phyloP scores from a whole-genome alignment of 2,797 vertebrate species.

The Eupleurogrammus muticus region DNA sequence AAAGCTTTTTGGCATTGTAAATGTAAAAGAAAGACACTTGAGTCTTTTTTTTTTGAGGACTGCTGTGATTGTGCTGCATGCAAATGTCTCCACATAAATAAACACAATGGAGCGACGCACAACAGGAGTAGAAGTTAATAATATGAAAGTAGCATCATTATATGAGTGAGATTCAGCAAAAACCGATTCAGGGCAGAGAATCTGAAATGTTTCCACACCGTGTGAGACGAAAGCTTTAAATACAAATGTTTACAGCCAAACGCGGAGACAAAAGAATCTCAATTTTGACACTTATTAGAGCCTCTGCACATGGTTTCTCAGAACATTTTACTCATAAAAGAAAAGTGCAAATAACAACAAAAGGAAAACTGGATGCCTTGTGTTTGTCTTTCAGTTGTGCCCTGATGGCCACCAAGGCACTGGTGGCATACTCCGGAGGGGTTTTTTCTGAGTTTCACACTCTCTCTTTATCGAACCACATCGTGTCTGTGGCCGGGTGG shows the following conservation, averaged over 20 bases:
- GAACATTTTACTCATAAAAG: neutral
- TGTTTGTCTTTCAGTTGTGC: constrained; percentile 86
- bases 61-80: too few relatives aligned
- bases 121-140: neutral
- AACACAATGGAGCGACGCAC: neutral
- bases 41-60: too few relatives aligned
- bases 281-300: too few relatives aligned
- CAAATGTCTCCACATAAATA: neutral
- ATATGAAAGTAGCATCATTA: neutral
- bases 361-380: neutral
- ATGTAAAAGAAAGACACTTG: too few relatives aligned
- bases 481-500: constrained; percentile 95
- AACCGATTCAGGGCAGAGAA: constrained; percentile 5
- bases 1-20: neutral
- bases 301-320: neutral
- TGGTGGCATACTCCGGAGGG: constrained; percentile 90
- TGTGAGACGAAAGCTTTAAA: neutral
- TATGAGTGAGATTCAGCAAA: neutral
- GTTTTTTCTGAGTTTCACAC: constrained; percentile 88
- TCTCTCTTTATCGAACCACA: constrained; percentile 87
- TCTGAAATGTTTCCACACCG: neutral
- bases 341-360: neutral
- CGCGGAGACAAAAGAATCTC: too few relatives aligned
- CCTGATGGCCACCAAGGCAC: constrained; percentile 91
- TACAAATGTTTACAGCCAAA: neutral